Conservation (phyloP, 2,113 vertebrate species). For the Oenanthe melanoleuca region DNA sequence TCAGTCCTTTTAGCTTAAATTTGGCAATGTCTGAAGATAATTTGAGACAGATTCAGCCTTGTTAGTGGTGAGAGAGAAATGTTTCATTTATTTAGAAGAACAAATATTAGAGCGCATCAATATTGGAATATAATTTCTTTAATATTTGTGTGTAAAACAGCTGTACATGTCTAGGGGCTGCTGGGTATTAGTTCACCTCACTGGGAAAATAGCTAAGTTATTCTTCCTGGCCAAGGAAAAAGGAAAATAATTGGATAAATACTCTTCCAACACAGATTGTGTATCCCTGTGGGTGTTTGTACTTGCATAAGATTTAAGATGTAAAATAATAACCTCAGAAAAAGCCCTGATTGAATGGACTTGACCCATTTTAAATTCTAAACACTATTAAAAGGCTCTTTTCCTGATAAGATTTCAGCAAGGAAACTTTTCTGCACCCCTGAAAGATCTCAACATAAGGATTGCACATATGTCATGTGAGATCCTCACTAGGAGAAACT, state of each 20-base stretch:
- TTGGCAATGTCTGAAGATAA: background rate
- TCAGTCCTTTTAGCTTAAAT: background rate
- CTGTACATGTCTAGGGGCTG: rapidly evolving
- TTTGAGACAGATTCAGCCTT: background rate
- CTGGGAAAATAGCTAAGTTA: background rate
- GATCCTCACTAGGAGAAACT: background rate
- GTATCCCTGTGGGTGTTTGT: background rate
- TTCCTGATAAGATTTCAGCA: background rate
- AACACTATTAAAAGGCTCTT: background rate
- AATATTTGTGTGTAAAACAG: background rate
- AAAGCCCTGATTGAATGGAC: background rate
- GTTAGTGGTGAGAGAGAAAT: background rate
- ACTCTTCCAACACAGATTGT: background rate
- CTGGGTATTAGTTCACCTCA: background rate
- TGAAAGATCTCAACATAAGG: background rate
- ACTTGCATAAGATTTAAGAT: background rate
- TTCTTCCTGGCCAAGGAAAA: no score
- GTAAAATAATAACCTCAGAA: background rate
- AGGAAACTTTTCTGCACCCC: background rate
- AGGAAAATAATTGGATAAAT: background rate
- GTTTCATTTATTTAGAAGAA: background rate
- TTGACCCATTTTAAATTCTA: background rate
- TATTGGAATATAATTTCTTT: background rate
- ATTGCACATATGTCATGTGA: background rate
- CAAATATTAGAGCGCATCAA: background rate